Conservation (phyloP, 2,113 vertebrate genomes). For the Otolemur garnettii region DNA sequence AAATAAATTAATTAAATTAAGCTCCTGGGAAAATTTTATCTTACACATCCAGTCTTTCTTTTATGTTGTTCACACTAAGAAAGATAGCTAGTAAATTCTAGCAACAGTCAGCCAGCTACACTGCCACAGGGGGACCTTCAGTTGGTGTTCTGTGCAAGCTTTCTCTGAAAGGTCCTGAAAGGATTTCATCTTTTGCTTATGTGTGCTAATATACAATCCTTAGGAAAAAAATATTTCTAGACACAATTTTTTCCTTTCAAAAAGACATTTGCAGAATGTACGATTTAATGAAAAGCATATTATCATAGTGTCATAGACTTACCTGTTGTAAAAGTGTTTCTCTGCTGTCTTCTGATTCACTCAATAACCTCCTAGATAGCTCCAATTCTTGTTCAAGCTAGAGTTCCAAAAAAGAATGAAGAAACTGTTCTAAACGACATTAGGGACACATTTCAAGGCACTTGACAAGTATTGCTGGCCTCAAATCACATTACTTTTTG, state of each 20-base stretch:
- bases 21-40: slow-evolving; percentile 60
- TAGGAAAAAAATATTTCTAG: neutral
- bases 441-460: neutral
- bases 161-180: slow-evolving; percentile 49
- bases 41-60: slow-evolving; percentile 65
- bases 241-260: neutral
- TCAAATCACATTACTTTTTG: neutral
- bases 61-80: slow-evolving; percentile 40
- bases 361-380: slow-evolving; percentile 88
- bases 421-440: neutral
- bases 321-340: slow-evolving; percentile 94
- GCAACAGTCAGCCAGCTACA: slow-evolving; percentile 30
- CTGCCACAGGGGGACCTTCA: slow-evolving; percentile 31
- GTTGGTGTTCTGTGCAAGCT: neutral
- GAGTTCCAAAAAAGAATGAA: slow-evolving; percentile 75
- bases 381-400: slow-evolving; percentile 93
- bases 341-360: slow-evolving; percentile 92
- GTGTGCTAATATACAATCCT: slow-evolving; percentile 43
- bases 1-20: slow-evolving; percentile 61
- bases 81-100: slow-evolving; percentile 43
- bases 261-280: slow-evolving; percentile 30
- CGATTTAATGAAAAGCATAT: slow-evolving; percentile 64
- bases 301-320: slow-evolving; percentile 70
- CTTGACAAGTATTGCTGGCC: neutral
- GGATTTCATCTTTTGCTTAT: slow-evolving; percentile 61